Evolutionary conservation across 1,140 invertebrate genomes (phyloP), one percentile per base, ranked within the genome.

Genomic region (Drosophila lacertosa): DNA sequence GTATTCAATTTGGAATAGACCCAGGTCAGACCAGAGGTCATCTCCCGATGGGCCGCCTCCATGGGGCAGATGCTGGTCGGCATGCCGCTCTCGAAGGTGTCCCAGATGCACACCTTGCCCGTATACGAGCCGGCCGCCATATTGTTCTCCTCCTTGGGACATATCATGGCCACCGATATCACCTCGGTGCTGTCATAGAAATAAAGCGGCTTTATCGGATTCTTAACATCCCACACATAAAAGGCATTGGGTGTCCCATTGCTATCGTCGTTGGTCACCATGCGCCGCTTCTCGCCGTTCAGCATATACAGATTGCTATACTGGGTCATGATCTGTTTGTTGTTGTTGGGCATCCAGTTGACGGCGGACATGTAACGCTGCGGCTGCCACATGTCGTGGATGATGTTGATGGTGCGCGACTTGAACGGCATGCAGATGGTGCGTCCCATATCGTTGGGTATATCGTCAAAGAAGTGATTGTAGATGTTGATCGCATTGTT

Each of bases 401-500:
- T 79, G 0, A 91, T 65, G 35, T 89, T 86, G 0, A 64, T 29
- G 10, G 68, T 67, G 6, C 86, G 65, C 0, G 80, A 74, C 20
- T 63, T 51, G 26, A 77, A 91, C 0, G 57, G 24, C 44, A 65
- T 67, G 4, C 63, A 60, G 4, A 89, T 66, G 33, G 81, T 81
- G 2, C 69, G 53, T 0, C 64, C 69, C 48, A 82, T 3, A 0
- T 91, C 82, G 0, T 4, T 0, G 2, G 72, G 66, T 11, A 94
- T 92, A 55, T 94, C 93, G 18, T 92, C 90, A 90, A 97, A 98
- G 88, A 97, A 97, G 64, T 96, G 94, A 91, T 97, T 94, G 89
- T 98, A 98, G 79, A 98, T 96, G 89, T 98, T 96, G 62, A 98
- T 94, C 2, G 96, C 95, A 91, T 97, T 98, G 90, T 98, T 98